Base-by-base conservation (phyloP, 2,113 vertebrate genomes). In the Alethe diademata region DNA sequence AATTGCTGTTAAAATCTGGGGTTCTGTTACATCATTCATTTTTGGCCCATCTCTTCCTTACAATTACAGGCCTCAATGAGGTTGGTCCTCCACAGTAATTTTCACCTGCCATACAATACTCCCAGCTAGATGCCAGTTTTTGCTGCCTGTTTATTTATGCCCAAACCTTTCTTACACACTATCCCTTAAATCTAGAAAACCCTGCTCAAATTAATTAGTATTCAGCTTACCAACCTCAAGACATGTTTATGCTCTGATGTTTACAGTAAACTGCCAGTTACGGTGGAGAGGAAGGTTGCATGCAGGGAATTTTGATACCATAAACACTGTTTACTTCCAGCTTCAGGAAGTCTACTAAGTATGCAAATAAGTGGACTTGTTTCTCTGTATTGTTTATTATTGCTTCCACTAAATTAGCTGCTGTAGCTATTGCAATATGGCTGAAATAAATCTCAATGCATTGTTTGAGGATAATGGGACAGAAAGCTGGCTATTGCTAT, bases 251-350 rank as follows among this genome's bases (percentile, higher is more conserved):
- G 53, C 28, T 75, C 62, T 24, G 22, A 45, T 66, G 88, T 56
- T 92, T 92, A 92, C 62, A 75, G 81, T 88, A 85, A 88, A 57
- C 61, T 91, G 35, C 35, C 80, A 66, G 47, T 53, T 58, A 65
- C 9, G 2, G 33, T 51, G 61, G 47, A 78, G 73, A 81, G 61
- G 51, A 78, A 82, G 62, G 70, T 0, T 56, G 48, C 16, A 76
- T 17, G 35, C 35, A 78, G 40, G 60, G 45, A 87, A 88, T 75
- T 93, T 51, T 81, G 78, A 69, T 82, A 82, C 61, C 38, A 78
- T 45, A 90, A 95, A 45, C 45, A 90, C 13, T 70, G n/a, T n/a
- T 96, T 78, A 57, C 28, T 53, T 93, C 67, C 71, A 95, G 57
- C 40, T 76, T 73, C 71, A 79, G 82, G 43, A 92, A 90, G 48